Percentiles rank a stretch among this genome's conserved stretches.
Conservation (phyloP, 2,888 invertebrate species). For the Brenthis ino region DNA sequence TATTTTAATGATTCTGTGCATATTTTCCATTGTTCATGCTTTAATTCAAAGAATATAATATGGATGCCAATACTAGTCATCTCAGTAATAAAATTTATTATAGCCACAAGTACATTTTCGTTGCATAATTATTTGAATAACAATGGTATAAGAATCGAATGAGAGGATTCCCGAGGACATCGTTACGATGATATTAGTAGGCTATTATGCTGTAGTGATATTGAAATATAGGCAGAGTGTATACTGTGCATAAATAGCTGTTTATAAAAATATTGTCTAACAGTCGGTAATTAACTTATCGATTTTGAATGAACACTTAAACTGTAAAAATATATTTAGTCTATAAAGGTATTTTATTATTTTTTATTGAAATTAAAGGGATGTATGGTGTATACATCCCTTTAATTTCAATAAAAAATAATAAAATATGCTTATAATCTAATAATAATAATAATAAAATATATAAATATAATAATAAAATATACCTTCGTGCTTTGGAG, state of each 20-base stretch:
- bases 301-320: no score
- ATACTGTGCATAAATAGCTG: neutral
- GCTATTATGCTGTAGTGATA: conserved; percentile 10
- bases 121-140: conserved; percentile 1
- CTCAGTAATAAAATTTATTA: neutral
- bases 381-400: no score
- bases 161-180: neutral
- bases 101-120: neutral
- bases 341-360: no score
- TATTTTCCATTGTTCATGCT: neutral
- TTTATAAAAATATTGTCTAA: neutral
- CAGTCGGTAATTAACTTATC: no score
- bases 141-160: conserved; percentile 6
- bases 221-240: neutral
- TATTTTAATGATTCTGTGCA: no score
- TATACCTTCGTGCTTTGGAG: no score
- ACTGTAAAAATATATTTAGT: no score
- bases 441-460: no score
- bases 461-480: no score
- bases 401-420: no score
- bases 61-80: neutral
- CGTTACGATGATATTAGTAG: conserved; percentile 12
- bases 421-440: no score
- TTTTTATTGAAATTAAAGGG: no score
- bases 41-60: neutral